Percentiles rank a stretch among this genome's conserved stretches.
These are phyloP conservation scores for Drosophila multiciliata DNA, from an alignment of 2,888 invertebrate species.

Conservation along the genomic window DNA sequence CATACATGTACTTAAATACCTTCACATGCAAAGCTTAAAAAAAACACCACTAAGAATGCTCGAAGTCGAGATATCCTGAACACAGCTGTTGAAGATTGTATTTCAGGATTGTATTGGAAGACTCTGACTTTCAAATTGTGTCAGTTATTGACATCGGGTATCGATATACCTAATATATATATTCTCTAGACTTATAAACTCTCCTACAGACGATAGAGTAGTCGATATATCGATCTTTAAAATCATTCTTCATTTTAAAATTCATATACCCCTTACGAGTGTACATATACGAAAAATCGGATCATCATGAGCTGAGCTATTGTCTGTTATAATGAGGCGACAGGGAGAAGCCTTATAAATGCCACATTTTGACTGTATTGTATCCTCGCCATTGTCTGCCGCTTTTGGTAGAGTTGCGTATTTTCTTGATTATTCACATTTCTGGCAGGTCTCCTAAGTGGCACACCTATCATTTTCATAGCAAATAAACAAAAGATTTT, in stretches of 20 bases:
- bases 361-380: conserved; percentile 17
- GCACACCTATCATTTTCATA: conserved; percentile 68
- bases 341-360: conserved; percentile 48
- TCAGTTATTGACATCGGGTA: neutral
- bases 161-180: neutral
- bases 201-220: too few relatives aligned
- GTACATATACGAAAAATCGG: conserved; percentile 13
- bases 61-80: neutral
- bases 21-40: conserved; percentile 14
- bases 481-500: conserved; percentile 32
- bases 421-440: conserved; percentile 37
- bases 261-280: neutral
- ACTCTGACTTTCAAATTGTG: neutral
- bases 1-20: conserved; percentile 44
- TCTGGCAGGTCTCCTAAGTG: conserved; percentile 51
- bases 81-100: neutral
- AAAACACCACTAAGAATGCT: neutral
- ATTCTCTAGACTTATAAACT: neutral
- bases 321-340: conserved; percentile 8
- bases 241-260: neutral
- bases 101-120: neutral
- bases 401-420: conserved; percentile 43
- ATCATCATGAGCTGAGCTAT: conserved; percentile 32
- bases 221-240: neutral
- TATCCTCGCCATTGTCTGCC: conserved; percentile 59